A percentile compares a stretch with the other conserved stretches of the same genome.
phyloP scores from a whole-genome alignment of 92 coral and sea anemone species.

The Montipora capitata region DNA sequence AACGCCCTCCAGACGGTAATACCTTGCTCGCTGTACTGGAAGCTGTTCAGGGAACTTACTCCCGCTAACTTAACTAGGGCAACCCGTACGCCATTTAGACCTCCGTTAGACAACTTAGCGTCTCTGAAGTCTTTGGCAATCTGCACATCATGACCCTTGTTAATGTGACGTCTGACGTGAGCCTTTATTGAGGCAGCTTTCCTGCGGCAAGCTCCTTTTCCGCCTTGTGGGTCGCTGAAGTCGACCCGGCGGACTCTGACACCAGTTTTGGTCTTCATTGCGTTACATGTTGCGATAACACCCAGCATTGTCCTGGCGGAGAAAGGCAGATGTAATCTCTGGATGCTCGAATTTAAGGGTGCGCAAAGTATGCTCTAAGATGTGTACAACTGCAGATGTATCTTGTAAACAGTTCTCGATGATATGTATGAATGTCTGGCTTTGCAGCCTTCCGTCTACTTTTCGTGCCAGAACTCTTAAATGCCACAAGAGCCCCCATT shows the following conservation, averaged over 20 bases:
- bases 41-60: constrained; percentile 60
- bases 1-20: constrained; percentile 67
- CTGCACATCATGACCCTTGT: constrained; percentile 62
- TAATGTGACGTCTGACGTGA: constrained; percentile 61
- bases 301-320: constrained; percentile 28
- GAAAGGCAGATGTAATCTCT: constrained; percentile 25
- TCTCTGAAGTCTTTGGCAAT: too few relatives aligned
- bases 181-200: constrained; percentile 73
- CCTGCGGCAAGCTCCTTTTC: constrained; percentile 51
- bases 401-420: constrained; percentile 28
- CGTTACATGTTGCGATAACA: constrained; percentile 16
- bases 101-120: too few relatives aligned
- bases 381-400: constrained; percentile 16
- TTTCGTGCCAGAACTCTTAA: constrained; percentile 15
- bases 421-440: constrained; percentile 14
- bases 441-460: constrained; percentile 15
- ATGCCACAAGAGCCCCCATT: constrained; percentile 17
- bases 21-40: constrained; percentile 38
- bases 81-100: too few relatives aligned
- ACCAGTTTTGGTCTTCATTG: constrained; percentile 46
- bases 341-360: constrained; percentile 9
- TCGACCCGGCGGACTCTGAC: constrained; percentile 19
- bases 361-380: constrained; percentile 16
- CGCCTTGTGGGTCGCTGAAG: too few relatives aligned
- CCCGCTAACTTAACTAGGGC: constrained; percentile 48